phyloP scores from a whole-genome alignment of 2,888 invertebrate species.

The Aelia acuminata region DNA sequence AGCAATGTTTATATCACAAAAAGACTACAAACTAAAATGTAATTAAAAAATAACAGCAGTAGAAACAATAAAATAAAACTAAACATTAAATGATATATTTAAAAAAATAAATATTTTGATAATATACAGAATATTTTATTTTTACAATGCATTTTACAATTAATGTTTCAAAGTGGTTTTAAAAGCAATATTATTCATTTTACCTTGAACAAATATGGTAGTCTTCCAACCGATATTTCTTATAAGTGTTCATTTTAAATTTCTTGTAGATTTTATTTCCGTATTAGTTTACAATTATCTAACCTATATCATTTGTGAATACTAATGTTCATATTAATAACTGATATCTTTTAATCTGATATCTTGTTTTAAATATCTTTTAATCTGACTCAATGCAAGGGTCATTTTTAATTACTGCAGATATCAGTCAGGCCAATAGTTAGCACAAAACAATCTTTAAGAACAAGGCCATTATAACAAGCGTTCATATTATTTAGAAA shows the following conservation, averaged over 20 bases:
- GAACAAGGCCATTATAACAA: no score
- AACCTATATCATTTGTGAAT: no score
- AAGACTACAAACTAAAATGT: neutral
- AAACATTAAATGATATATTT: slow-evolving; percentile 1
- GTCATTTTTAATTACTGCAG: neutral
- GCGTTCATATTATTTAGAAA: no score
- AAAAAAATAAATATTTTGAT: slow-evolving; percentile 8
- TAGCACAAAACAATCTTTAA: no score
- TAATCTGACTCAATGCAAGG: neutral
- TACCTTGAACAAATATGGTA: no score
- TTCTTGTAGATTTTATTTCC: neutral
- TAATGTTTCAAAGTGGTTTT: neutral
- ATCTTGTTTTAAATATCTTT: neutral
- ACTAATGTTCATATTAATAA: neutral
- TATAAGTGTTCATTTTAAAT: neutral
- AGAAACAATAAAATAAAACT: neutral
- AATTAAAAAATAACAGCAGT: neutral
- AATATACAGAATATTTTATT: neutral
- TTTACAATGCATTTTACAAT: neutral
- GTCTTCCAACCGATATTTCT: no score
- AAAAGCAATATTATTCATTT: neutral
- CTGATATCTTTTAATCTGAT: no score
- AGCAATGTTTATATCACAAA: neutral
- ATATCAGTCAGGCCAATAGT: neutral
- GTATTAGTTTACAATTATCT: no score